phyloP scores from a whole-genome alignment of 1,140 invertebrate species.

The Drusus annulatus region DNA sequence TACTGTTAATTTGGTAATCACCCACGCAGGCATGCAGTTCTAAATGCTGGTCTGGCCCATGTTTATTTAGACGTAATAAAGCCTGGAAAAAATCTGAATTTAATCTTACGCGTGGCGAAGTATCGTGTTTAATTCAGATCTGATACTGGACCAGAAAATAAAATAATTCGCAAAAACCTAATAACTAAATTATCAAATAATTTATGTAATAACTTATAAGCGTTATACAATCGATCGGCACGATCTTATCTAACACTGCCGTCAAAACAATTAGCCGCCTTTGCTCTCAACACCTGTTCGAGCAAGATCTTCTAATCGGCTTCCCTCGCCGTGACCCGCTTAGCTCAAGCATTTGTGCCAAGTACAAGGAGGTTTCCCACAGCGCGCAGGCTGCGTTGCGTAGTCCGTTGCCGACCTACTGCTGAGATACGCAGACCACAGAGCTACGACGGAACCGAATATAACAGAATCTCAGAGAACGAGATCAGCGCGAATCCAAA shows the following conservation, averaged over 20 bases:
- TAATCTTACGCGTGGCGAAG: too few relatives aligned
- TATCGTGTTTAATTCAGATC: too few relatives aligned
- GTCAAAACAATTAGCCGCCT: conserved; percentile 7
- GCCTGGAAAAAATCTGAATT: too few relatives aligned
- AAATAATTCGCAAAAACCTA: too few relatives aligned
- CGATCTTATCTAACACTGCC: conserved; percentile 9
- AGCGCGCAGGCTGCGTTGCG: neutral
- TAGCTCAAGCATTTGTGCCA: conserved; percentile 49
- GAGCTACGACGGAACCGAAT: too few relatives aligned
- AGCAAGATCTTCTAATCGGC: neutral
- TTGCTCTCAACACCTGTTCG: neutral
- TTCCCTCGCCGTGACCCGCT: conserved; percentile 57
- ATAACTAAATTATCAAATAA: neutral
- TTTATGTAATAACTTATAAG: neutral
- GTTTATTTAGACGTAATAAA: too few relatives aligned
- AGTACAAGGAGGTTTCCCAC: conserved; percentile 51
- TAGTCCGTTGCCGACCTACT: neutral
- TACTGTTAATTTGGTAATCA: too few relatives aligned
- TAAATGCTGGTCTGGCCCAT: too few relatives aligned
- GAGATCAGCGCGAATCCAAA: too few relatives aligned
- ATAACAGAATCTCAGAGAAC: too few relatives aligned
- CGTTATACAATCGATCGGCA: neutral
- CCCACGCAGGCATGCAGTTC: too few relatives aligned
- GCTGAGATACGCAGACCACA: neutral
- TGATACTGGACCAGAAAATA: too few relatives aligned